Evolutionary conservation across 2,888 invertebrate species (phyloP).

Genomic region (Eurois occulta): DNA sequence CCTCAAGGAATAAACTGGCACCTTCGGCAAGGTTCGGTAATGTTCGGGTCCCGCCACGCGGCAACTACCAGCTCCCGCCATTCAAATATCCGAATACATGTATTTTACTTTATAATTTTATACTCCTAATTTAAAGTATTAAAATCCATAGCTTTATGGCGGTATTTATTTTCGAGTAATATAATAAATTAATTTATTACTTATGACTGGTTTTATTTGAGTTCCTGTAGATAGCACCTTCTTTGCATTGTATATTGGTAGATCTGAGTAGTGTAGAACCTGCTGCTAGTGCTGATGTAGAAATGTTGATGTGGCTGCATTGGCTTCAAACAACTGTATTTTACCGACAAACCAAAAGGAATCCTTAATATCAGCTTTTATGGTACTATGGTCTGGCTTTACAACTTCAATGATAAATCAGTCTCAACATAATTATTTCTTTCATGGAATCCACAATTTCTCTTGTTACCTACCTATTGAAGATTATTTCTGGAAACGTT

Average conservation of each 20-base stretch:
- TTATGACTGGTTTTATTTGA: constrained; percentile 77
- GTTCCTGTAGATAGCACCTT: constrained; percentile 41
- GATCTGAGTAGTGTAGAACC: constrained; percentile 15
- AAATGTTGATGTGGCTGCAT: constrained; percentile 4
- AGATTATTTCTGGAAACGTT: background rate
- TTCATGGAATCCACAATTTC: background rate
- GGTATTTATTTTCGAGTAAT: constrained; percentile 89
- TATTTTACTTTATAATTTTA: constrained; percentile 87
- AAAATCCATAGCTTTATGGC: constrained; percentile 87
- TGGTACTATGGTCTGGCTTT: background rate
- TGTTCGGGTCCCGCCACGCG: constrained; percentile 60
- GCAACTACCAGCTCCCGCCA: constrained; percentile 78
- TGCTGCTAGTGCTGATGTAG: constrained; percentile 4
- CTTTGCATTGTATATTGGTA: constrained; percentile 8
- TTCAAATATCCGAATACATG: constrained; percentile 82
- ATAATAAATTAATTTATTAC: constrained; percentile 88
- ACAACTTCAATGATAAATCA: background rate
- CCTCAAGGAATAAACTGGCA: constrained; percentile 91
- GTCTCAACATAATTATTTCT: background rate
- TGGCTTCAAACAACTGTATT: constrained; percentile 6
- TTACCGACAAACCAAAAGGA: constrained; percentile 13
- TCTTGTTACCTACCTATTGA: background rate
- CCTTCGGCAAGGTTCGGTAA: constrained; percentile 52
- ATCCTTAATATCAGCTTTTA: background rate
- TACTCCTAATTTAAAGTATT: constrained; percentile 88